Base-by-base conservation (phyloP, 2,888 invertebrate species). In the Megamerina dolium region DNA sequence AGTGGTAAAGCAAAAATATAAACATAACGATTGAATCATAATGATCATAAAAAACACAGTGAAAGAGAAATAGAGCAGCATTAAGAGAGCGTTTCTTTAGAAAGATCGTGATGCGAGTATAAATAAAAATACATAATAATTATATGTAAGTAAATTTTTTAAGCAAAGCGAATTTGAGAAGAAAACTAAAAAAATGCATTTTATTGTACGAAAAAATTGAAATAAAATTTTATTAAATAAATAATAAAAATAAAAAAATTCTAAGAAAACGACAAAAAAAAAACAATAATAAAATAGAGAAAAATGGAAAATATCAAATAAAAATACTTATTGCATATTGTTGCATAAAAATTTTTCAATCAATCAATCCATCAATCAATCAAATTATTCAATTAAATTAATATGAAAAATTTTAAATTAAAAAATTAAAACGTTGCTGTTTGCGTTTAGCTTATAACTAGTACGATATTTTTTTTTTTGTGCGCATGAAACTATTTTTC, bases 1-100 rank as follows among this genome's bases (percentile, higher is more conserved):
- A n/a, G n/a, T n/a, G n/a, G n/a, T n/a, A n/a, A n/a, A n/a, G n/a
- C n/a, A n/a, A n/a, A n/a, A n/a, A n/a, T n/a, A n/a, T n/a, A n/a
- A n/a, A n/a, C n/a, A n/a, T n/a, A n/a, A n/a, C n/a, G n/a, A n/a
- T n/a, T n/a, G n/a, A n/a, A n/a, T n/a, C n/a, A n/a, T n/a, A n/a
- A n/a, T n/a, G n/a, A 23, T 10, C 6, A 23, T 8, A 37, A 26
- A 36, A 29, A 18, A 40, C 32, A 35, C 18, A 27, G 27, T 41
- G 41, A 41, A 27, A 41, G 41, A 41, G 35, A 35, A 41, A 35
- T 35, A 35, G 35, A 41, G 19, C 26, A 35, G 14, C 35, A 41
- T 41, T 41, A 35, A 41, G 41, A 41, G 23, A 41, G 34, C 10
- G 21, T 17, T 35, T 34, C 12, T 32, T 23, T 16, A 20, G 23